Evolutionary conservation across 2,797 vertebrate species (phyloP).

Genomic region (Eremophila alpestris): DNA sequence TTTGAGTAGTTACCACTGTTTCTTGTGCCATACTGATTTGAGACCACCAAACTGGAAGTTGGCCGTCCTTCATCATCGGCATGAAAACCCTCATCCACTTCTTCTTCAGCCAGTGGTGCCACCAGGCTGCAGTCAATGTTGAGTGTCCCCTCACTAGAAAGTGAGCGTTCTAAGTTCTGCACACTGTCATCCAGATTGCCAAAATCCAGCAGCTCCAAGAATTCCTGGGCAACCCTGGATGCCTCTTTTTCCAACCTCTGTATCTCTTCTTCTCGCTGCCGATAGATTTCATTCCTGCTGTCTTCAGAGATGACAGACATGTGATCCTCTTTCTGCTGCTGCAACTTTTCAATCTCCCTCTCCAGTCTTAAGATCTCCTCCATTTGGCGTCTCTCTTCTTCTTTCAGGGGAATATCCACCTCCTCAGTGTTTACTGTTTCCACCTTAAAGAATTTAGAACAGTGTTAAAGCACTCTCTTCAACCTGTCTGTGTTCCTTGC

Average conservation of each 20-base stretch:
- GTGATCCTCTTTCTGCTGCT: slow-evolving; percentile 86
- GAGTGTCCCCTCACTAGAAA: slow-evolving; percentile 86
- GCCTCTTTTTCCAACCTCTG: slow-evolving; percentile 89
- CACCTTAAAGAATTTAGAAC: slow-evolving; percentile 67
- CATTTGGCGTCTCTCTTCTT: slow-evolving; percentile 91
- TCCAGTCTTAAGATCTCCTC: slow-evolving; percentile 91
- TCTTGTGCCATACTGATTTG: slow-evolving; percentile 7
- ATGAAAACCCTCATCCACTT: slow-evolving; percentile 88
- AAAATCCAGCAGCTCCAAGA: slow-evolving; percentile 89
- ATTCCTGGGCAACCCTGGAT: slow-evolving; percentile 89
- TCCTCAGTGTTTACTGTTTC: slow-evolving; percentile 67
- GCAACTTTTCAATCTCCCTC: slow-evolving; percentile 89
- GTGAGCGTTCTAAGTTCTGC: slow-evolving; percentile 79
- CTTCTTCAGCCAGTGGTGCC: slow-evolving; percentile 85
- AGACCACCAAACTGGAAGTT: slow-evolving; percentile 69
- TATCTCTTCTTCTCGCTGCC: slow-evolving; percentile 87
- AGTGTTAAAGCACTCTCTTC: neutral
- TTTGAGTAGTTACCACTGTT: slow-evolving; percentile 45
- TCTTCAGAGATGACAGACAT: slow-evolving; percentile 84
- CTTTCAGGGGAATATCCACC: slow-evolving; percentile 72
- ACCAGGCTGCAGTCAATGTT: slow-evolving; percentile 81
- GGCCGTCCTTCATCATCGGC: slow-evolving; percentile 83
- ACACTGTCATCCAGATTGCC: slow-evolving; percentile 77
- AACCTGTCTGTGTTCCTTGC: neutral
- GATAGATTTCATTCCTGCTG: slow-evolving; percentile 83